Conservation (phyloP, 2,113 vertebrate genomes). For the Perca schrenkii region DNA sequence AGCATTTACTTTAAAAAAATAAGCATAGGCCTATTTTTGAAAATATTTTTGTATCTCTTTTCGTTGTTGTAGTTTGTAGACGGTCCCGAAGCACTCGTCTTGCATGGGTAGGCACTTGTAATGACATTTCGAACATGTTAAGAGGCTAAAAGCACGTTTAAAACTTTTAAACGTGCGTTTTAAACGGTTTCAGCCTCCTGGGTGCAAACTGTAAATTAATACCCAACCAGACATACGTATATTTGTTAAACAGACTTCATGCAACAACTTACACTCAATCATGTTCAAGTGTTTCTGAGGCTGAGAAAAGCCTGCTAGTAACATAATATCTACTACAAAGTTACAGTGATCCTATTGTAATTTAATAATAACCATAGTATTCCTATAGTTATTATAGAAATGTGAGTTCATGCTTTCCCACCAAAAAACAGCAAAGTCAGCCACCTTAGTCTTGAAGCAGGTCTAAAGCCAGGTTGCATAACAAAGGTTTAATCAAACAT, state of each 20-base stretch:
- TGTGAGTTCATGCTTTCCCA: not conserved
- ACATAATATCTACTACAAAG: not conserved
- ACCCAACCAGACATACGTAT: not conserved
- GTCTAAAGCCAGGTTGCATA: not conserved
- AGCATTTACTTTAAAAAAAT: too few species aligned
- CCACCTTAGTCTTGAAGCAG: not conserved
- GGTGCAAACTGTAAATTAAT: not conserved
- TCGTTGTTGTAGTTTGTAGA: too few species aligned
- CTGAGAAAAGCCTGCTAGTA: not conserved
- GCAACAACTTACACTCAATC: not conserved
- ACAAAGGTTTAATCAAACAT: not conserved
- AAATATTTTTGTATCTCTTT: too few species aligned
- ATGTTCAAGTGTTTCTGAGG: not conserved
- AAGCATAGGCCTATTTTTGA: too few species aligned
- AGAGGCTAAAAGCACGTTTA: too few species aligned
- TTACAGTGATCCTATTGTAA: not conserved
- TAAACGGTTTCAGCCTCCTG: too few species aligned
- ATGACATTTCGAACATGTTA: too few species aligned
- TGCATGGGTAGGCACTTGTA: too few species aligned
- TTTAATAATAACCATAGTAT: not conserved
- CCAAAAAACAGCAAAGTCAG: not conserved
- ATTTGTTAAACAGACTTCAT: not conserved
- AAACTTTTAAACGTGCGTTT: too few species aligned
- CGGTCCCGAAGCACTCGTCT: too few species aligned
- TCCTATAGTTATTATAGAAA: not conserved